Evolutionary conservation across 2,797 vertebrate species (phyloP).

Genomic region (Chromobotia macracanthus): DNA sequence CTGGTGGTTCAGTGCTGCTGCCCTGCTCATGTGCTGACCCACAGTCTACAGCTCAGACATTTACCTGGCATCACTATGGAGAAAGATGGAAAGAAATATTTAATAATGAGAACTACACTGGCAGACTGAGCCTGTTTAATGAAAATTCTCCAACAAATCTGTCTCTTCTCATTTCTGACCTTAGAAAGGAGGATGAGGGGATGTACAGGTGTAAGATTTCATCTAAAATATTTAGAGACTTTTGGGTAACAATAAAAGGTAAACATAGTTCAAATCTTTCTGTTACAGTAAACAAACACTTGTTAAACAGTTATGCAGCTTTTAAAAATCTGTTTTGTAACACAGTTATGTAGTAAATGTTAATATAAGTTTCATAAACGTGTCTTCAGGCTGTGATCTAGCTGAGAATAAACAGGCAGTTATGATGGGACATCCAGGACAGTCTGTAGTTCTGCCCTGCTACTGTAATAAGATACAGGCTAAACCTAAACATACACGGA

Average conservation of each 20-base stretch:
- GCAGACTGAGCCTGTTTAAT: neutral
- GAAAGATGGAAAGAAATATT: fast-evolving
- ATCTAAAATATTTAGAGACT: fast-evolving
- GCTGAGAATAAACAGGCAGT: too few species aligned
- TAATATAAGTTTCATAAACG: neutral
- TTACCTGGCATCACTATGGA: neutral
- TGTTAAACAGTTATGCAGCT: too few species aligned
- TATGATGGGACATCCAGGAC: too few species aligned
- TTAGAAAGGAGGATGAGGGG: neutral
- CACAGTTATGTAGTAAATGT: neutral
- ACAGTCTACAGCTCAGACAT: neutral
- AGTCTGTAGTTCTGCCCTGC: too few species aligned
- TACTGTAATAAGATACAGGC: neutral
- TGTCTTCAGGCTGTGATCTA: neutral
- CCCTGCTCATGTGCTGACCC: neutral
- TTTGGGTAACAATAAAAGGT: neutral
- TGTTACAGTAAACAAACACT: too few species aligned
- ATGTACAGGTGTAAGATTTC: fast-evolving
- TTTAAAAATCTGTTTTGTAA: too few species aligned
- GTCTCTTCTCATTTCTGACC: constrained; percentile 17
- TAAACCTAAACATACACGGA: too few species aligned
- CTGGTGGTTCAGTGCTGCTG: constrained; percentile 17
- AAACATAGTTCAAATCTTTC: neutral
- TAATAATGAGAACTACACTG: neutral
- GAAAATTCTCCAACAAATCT: neutral